Evolutionary conservation across 2,888 invertebrate species (phyloP).

Genomic region (Tenthredo livida): DNA sequence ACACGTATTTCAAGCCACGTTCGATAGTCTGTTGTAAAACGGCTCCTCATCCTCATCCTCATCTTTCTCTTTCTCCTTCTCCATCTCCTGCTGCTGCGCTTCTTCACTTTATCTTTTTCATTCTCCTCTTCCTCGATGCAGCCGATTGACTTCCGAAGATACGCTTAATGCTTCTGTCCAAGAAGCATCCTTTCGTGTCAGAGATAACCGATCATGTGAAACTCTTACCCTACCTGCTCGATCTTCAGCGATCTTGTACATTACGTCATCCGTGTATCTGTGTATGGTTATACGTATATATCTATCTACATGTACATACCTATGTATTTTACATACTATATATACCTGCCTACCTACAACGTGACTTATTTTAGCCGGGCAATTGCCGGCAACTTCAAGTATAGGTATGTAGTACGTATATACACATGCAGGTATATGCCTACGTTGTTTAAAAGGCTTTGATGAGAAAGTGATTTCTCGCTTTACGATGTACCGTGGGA

Average conservation of each 20-base stretch:
- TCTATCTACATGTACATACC: background rate
- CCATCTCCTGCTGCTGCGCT: slow-evolving; percentile 2
- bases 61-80: slow-evolving; percentile 54
- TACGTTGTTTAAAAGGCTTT: background rate
- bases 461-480: slow-evolving; percentile 43
- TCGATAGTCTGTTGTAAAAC: slow-evolving; percentile 20
- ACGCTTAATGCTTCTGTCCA: slow-evolving; percentile 34
- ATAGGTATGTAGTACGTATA: background rate
- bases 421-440: background rate
- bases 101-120: slow-evolving; percentile 1
- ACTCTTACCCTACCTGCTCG: background rate
- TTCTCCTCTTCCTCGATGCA: slow-evolving; percentile 18
- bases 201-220: slow-evolving; percentile 18
- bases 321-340: background rate
- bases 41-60: slow-evolving; percentile 39
- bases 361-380: background rate
- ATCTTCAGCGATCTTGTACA: background rate
- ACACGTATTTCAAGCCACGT: slow-evolving; percentile 29
- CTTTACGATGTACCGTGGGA: slow-evolving; percentile 30
- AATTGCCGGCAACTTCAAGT: background rate
- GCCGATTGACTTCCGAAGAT: slow-evolving; percentile 45
- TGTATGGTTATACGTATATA: background rate
- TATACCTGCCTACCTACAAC: background rate
- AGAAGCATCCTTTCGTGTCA: slow-evolving; percentile 32
- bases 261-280: background rate